Evolutionary conservation across 2,113 vertebrate genomes (phyloP).

Genomic region (Rafetus swinhoei): DNA sequence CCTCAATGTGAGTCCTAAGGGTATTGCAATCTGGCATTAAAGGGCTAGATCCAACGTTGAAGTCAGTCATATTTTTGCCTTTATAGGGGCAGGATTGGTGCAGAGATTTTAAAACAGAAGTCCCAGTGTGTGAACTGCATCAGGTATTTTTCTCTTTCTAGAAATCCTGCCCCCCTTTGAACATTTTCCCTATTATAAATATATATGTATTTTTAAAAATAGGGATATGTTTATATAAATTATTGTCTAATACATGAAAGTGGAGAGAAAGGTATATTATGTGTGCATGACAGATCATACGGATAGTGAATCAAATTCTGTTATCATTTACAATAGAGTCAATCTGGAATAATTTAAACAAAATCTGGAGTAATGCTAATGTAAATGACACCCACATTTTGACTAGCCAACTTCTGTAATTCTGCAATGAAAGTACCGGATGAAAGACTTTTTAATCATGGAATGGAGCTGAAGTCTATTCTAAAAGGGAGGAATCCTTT

Average conservation of each 20-base stretch:
- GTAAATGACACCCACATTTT: not conserved
- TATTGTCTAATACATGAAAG: not conserved
- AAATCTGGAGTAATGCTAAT: not conserved
- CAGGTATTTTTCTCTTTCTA: not conserved
- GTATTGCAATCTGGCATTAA: not conserved
- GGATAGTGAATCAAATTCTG: not conserved
- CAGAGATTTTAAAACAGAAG: slow-evolving; percentile 24
- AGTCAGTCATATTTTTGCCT: not conserved
- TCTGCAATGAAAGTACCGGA: not conserved
- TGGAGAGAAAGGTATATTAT: not conserved
- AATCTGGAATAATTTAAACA: not conserved
- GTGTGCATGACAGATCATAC: slow-evolving; percentile 12
- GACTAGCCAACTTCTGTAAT: not conserved
- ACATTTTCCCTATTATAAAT: slow-evolving; percentile 12
- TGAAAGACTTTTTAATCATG: not conserved
- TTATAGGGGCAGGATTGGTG: slow-evolving; percentile 6
- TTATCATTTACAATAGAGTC: not conserved
- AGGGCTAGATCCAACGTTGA: not conserved
- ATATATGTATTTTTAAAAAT: not conserved
- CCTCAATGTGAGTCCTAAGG: slow-evolving; percentile 32
- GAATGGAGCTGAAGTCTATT: not conserved
- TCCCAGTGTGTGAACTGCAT: slow-evolving; percentile 9
- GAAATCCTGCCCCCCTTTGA: not conserved
- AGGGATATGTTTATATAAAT: slow-evolving; percentile 7
- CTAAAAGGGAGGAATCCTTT: not conserved